Evolutionary conservation across 2,113 vertebrate genomes (phyloP).

Genomic region (Pomatostomus ruficeps): DNA sequence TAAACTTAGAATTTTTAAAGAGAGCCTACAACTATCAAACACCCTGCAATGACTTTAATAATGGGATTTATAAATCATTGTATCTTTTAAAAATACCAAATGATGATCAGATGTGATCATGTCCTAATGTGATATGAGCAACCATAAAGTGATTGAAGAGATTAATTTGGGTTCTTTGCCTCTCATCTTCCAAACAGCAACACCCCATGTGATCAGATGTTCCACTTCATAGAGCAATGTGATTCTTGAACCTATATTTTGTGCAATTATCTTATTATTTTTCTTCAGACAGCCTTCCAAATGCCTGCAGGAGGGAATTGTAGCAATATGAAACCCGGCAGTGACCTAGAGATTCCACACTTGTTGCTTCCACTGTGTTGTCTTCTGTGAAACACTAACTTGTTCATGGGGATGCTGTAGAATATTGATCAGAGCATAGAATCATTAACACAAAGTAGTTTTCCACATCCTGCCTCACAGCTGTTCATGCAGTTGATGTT

Average conservation of each 20-base stretch:
- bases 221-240: not conserved
- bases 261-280: not conserved
- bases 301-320: not conserved
- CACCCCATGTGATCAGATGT: not conserved
- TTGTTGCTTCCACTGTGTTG: not conserved
- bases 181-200: not conserved
- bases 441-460: constrained; percentile 42
- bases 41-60: not conserved
- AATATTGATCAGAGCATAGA: constrained; percentile 50
- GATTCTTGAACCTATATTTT: not conserved
- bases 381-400: constrained; percentile 43
- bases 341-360: not conserved
- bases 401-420: not conserved
- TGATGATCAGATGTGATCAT: not conserved
- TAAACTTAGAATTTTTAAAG: not conserved
- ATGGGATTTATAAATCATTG: not conserved
- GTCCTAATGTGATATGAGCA: not conserved
- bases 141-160: not conserved
- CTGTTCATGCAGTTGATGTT: constrained; percentile 21
- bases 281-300: not conserved
- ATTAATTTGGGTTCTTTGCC: not conserved
- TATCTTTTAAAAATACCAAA: not conserved
- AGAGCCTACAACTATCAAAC: not conserved
- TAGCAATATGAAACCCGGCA: not conserved
- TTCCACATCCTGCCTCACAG: constrained; percentile 21